Base-by-base conservation (phyloP, 2,113 vertebrate species). In the Anhinga rufa region DNA sequence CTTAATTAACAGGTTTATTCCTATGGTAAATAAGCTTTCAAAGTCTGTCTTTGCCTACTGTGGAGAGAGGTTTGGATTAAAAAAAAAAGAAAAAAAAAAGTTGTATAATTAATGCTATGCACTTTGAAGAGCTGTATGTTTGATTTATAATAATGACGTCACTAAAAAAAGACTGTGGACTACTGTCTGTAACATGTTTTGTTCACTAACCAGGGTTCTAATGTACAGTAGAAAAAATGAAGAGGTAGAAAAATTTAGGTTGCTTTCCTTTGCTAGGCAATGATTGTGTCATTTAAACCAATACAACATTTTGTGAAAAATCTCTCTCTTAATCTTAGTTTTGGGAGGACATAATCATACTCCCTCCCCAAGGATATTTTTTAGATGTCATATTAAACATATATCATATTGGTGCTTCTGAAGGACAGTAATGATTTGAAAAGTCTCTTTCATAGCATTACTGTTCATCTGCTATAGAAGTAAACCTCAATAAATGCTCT, bases 291-390 rank as follows among this genome's bases (percentile, higher is more conserved):
- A 36, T 57, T 90, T 57, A 79, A 58, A 44, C 10, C 4, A 79
- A 21, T 46, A 38, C 26, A 88, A 49, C 1, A 9, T 57, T 49
- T 79, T 61, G 5, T 57, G 32, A 65, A 62, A 82, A 68, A 66
- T 36, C 14, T 69, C 4, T 44, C 31, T 44, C 12, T 82, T 7
- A 51, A 29, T 82, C 12, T 17, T 65, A 28, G 5, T 62, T 65
- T 90, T 54, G 38, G 12, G 31, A 90, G 16, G 16, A 61, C 5
- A 13, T 44, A 57, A 26, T 18, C 10, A 44, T 64, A 42, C 7
- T 54, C 20, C 1, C 1, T 9, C 9, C 5, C 19, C 20, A 11
- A 29, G 4, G 0, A 26, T 31, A 60, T 36, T 54, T 79, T 34
- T 49, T 52, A 76, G 82, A 22, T 44, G 2, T 40, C 12, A 10